Evolutionary conservation across 2,113 vertebrate species (phyloP).

Genomic region (Zeus faber): DNA sequence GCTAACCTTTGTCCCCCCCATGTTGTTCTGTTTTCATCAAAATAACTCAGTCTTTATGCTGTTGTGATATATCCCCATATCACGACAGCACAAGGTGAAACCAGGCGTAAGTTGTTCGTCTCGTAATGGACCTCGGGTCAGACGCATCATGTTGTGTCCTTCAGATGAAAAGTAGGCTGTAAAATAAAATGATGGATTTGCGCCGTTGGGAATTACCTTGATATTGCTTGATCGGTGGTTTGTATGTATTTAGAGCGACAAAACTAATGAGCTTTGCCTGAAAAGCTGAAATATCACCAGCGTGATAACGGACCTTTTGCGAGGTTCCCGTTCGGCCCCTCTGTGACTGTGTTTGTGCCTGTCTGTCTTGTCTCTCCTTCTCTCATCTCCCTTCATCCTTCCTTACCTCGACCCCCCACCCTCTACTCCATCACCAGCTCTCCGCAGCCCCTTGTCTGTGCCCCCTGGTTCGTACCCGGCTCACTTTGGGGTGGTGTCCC

Average conservation of each 20-base stretch:
- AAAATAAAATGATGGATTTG: not conserved
- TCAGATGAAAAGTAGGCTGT: not conserved
- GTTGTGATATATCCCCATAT: too few species aligned
- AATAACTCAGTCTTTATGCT: not conserved
- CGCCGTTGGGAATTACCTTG: not conserved
- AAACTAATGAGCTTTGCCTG: too few species aligned
- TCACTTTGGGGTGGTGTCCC: conserved; percentile 84
- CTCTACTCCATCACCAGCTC: conserved; percentile 67
- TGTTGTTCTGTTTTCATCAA: not conserved
- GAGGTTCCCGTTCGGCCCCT: conserved; percentile 25
- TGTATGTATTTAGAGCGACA: too few species aligned
- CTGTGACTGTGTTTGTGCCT: conserved; percentile 30
- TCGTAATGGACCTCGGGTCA: not conserved
- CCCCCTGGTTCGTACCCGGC: conserved; percentile 77
- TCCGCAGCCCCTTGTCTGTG: conserved; percentile 82
- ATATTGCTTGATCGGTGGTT: not conserved
- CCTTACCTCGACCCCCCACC: not conserved
- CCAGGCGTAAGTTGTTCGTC: not conserved
- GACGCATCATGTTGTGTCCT: not conserved
- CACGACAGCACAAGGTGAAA: not conserved
- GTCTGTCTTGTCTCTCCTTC: conserved; percentile 20
- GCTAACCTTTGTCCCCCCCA: not conserved
- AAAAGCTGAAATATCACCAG: not conserved
- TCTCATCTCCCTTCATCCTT: conserved; percentile 31
- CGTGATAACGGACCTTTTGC: not conserved